Evolutionary conservation across 2,797 vertebrate genomes (phyloP), one percentile per base, ranked within the genome.

Genomic region (Catostomus latipinnis): DNA sequence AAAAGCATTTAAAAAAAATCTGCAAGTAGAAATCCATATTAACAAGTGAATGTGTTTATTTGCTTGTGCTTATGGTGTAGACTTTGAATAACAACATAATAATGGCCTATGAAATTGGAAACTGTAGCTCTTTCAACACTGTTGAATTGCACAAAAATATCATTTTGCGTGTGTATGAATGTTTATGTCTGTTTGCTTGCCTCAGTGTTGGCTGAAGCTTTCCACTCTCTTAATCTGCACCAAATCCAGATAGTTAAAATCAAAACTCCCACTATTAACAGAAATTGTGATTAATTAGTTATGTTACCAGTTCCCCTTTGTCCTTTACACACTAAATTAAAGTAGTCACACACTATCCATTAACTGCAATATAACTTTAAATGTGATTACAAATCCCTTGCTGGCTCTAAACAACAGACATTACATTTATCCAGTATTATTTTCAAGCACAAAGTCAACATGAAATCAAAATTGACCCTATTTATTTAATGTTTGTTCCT

Each of bases 11-110:
- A 53, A n/a, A 45, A 22, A 60, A 11, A 18, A 18, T 18, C 49
- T 48, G n/a, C 54, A 56, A 52, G 46, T 52, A 79, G 45, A 72
- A 69, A 16, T 13, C 54, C 1, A 4, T 14, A 58, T 49, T 81
- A 63, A 63, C 6, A 81, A 63, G 43, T 76, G 18, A 70, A 76
- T 49, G 6, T 46, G 8, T 50, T 65, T 56, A 49, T 71, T 49
- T 76, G 16, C 45, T 56, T 57, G 56, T 49, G 53, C 2, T 18
- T 57, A 63, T 5, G 4, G 34, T 50, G 53, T 57, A 11, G 22
- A 16, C 45, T 61, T 22, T 13, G 2, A 1, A 12, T 13, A 60
- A 48, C 56, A 34, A 48, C 46, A 50, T 13, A 14, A 48, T 49
- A 9, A 57, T 76, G 12, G 34, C 14, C 56, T 13, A 45, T 69